Evolutionary conservation across 2,888 invertebrate species (phyloP).

Genomic region (Carterocephalus palaemon): DNA sequence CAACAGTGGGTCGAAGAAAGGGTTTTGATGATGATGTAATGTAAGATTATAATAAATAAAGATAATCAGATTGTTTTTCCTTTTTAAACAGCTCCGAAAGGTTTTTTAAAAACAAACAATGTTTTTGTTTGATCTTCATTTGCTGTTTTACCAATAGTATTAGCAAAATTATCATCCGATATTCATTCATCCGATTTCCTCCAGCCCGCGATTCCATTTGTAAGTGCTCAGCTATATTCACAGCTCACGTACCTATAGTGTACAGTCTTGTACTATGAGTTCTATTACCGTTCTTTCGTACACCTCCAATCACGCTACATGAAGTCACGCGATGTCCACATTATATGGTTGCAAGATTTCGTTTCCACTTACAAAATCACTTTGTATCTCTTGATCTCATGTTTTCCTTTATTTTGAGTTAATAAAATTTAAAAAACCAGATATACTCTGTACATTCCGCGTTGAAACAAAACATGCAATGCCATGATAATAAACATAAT

Average conservation of each 20-base stretch:
- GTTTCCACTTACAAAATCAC: conserved; percentile 73
- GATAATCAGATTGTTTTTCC: no score
- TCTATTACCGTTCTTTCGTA: conserved; percentile 52
- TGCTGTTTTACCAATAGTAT: no score
- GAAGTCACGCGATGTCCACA: conserved; percentile 68
- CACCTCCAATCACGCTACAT: conserved; percentile 47
- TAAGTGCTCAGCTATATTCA: conserved; percentile 9
- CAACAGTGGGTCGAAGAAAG: no score
- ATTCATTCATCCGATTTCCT: conserved; percentile 21
- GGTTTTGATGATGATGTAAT: no score
- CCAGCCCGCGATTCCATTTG: conserved; percentile 11
- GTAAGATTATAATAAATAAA: no score
- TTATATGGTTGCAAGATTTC: conserved; percentile 67
- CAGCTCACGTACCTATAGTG: conserved; percentile 12
- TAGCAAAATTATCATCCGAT: conserved; percentile 20
- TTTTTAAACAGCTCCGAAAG: no score
- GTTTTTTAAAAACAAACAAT: no score
- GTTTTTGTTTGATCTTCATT: no score
- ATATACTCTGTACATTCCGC: no score
- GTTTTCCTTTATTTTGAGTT: conserved; percentile 32
- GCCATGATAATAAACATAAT: no score
- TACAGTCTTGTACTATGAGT: conserved; percentile 35
- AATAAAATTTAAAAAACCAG: no score
- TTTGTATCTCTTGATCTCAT: conserved; percentile 60
- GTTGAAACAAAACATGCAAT: no score